Conservation (phyloP, 1,140 invertebrate genomes). For the Phymorhynchus buccinoides region DNA sequence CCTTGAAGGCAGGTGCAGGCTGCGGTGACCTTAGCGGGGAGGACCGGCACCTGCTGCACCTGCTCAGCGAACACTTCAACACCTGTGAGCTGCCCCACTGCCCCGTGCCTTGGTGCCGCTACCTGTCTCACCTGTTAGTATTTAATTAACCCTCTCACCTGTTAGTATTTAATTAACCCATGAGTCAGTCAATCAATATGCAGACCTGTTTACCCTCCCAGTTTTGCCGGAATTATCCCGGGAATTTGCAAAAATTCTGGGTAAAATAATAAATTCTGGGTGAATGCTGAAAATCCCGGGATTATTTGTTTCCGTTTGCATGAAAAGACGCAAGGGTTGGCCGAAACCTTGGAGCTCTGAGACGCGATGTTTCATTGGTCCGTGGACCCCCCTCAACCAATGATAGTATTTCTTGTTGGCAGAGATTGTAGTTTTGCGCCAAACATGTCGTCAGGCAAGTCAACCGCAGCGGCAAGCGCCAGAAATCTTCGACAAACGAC, state of each 20-base stretch:
- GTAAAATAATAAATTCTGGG: neutral
- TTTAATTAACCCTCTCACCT: neutral
- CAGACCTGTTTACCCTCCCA: too few species aligned
- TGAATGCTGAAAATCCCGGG: neutral
- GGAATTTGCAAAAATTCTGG: neutral
- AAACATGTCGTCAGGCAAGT: too few species aligned
- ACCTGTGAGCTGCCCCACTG: constrained; percentile 28
- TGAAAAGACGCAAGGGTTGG: too few species aligned
- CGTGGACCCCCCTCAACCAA: too few species aligned
- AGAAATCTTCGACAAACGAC: too few species aligned
- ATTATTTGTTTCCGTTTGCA: too few species aligned
- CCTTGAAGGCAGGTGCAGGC: constrained; percentile 5
- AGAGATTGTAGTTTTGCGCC: too few species aligned
- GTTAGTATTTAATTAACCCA: neutral
- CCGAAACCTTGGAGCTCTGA: too few species aligned
- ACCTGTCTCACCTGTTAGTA: neutral
- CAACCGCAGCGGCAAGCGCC: too few species aligned
- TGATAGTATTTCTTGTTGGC: too few species aligned
- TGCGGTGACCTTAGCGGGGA: neutral
- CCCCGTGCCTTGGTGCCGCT: constrained; percentile 32
- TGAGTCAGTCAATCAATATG: too few species aligned
- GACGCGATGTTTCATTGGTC: too few species aligned
- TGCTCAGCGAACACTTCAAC: constrained; percentile 21
- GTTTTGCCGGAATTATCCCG: neutral
- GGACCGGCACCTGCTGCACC: neutral